Conservation (phyloP, 2,888 invertebrate genomes). For the Bruchidius siliquastri region DNA sequence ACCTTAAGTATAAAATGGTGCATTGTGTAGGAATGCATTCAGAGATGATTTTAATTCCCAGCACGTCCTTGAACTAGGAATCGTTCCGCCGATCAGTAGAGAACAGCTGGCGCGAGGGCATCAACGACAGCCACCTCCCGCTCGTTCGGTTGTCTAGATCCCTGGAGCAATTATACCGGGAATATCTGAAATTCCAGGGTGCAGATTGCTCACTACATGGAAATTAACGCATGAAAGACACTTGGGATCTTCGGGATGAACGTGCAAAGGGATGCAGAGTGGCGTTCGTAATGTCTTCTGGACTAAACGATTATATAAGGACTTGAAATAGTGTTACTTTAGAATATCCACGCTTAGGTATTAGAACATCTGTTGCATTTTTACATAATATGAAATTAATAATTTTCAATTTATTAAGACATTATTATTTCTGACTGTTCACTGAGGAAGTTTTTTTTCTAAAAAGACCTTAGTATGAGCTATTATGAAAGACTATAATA, state of each 20-base stretch:
- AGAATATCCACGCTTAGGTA: too few relatives aligned
- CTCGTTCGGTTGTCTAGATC: background rate
- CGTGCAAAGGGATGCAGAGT: conserved; percentile 16
- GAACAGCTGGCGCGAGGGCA: background rate
- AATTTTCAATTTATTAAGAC: too few relatives aligned
- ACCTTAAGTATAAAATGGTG: too few relatives aligned
- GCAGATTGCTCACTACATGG: conserved; percentile 36
- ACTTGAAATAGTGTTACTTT: too few relatives aligned
- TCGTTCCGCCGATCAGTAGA: background rate
- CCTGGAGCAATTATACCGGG: conserved; percentile 29
- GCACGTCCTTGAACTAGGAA: background rate
- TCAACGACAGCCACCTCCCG: background rate
- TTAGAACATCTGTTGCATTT: too few relatives aligned
- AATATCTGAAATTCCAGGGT: conserved; percentile 36
- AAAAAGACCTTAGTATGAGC: too few relatives aligned
- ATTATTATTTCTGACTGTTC: too few relatives aligned
- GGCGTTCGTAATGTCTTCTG: too few relatives aligned
- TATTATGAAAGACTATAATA: too few relatives aligned
- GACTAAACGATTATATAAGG: too few relatives aligned
- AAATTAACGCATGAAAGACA: conserved; percentile 37
- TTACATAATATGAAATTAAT: too few relatives aligned
- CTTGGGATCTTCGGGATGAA: conserved; percentile 28
- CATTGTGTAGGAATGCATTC: background rate
- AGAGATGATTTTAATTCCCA: background rate
- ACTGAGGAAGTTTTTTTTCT: too few relatives aligned